Base-by-base conservation (phyloP, 2,113 vertebrate species). In the Heterotis niloticus region DNA sequence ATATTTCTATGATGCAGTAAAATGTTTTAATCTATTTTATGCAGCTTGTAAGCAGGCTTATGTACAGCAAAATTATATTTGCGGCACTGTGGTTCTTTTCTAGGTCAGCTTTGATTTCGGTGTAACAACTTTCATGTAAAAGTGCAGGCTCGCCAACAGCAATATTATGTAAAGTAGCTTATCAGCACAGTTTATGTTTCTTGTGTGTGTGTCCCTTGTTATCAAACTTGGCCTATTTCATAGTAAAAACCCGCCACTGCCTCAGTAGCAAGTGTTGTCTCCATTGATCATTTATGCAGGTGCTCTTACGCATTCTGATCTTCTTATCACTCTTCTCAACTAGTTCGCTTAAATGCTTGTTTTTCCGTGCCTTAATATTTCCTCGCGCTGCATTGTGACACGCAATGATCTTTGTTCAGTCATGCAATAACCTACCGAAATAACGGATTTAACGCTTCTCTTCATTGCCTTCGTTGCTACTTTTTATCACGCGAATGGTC, bases 71-170 rank as follows among this genome's bases (percentile, higher is more conserved):
- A 57, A 59, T 74, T 74, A 74, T 74, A 74, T 74, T 74, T 59
- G 71, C 71, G 26, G 71, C 54, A 28, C 57, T 51, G 56, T 59
- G 71, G 71, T 51, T 57, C 71, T 74, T 74, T 74, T 74, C 71
- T 74, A 74, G 71, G 71, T 74, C 71, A 74, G 71, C 71, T 74
- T 74, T 74, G 71, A 74, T 74, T 74, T 74, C 71, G 23, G 71
- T 74, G 71, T 74, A 74, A 74, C 71, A 57, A 54, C 71, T 74
- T 74, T 74, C 71, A 74, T 74, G 52, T 74, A 74, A 59, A 74
- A 57, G 71, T 54, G 71, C 71, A 59, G 54, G 71, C 52, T 74
- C 56, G 71, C 71, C 71, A 74, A 74, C 71, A 74, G 71, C 71
- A 57, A 74, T 74, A 74, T 74, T 74, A 74, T 74, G 71, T 74